Percentiles rank a stretch among this genome's conserved stretches.
Evolutionary conservation across 2,888 invertebrate species (phyloP).

Genomic region (Strigamia crassipes): DNA sequence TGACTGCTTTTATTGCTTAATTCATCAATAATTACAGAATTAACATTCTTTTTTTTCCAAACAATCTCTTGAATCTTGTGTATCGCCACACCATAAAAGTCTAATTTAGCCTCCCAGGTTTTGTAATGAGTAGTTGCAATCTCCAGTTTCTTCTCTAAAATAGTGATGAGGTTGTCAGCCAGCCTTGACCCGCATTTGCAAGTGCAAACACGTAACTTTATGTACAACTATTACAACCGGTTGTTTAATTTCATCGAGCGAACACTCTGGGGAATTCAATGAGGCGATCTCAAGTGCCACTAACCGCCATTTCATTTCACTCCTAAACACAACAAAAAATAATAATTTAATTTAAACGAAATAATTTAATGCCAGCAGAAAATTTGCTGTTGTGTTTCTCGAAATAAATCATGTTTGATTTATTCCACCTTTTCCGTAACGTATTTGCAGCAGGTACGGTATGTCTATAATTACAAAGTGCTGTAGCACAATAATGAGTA

Average conservation of each 20-base stretch:
- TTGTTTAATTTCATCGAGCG: neutral
- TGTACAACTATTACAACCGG: neutral
- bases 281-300: neutral
- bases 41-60: neutral
- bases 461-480: too few relatives aligned
- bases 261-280: neutral
- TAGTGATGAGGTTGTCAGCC: neutral
- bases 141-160: neutral
- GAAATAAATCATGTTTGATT: too few relatives aligned
- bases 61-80: neutral
- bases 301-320: too few relatives aligned
- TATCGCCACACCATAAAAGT: too few relatives aligned
- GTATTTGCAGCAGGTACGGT: too few relatives aligned
- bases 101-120: neutral
- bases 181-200: constrained; percentile 16
- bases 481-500: too few relatives aligned
- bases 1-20: neutral
- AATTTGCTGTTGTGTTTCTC: too few relatives aligned
- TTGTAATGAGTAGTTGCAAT: neutral
- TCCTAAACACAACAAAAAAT: too few relatives aligned
- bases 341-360: too few relatives aligned
- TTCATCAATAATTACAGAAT: neutral
- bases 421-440: too few relatives aligned
- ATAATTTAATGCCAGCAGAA: too few relatives aligned
- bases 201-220: constrained; percentile 6